Evolutionary conservation across 2,113 vertebrate genomes (phyloP).

Genomic region (Haemorhous mexicanus): DNA sequence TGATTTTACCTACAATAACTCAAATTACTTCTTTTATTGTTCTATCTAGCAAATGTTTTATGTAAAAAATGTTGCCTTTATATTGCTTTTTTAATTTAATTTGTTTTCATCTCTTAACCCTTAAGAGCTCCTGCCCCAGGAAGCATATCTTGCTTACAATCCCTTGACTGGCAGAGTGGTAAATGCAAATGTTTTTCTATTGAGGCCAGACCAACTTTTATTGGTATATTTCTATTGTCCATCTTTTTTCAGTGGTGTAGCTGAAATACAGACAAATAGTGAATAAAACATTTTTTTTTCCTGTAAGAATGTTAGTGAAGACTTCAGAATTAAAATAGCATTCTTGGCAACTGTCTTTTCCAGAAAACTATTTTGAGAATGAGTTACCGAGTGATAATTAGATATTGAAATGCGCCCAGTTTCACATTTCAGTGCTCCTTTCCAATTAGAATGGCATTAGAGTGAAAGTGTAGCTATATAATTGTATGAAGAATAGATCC

Average conservation of each 20-base stretch:
- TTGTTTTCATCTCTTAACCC: constrained; percentile 21
- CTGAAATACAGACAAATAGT: constrained; percentile 14
- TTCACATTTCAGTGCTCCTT: constrained; percentile 80
- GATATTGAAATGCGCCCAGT: constrained; percentile 69
- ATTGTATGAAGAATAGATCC: constrained; percentile 84
- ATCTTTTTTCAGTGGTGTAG: neutral
- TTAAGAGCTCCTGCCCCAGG: neutral
- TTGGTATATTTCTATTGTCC: neutral
- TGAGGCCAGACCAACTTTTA: neutral
- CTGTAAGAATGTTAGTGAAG: neutral
- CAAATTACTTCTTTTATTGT: constrained; percentile 16
- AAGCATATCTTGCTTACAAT: neutral
- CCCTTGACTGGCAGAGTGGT: neutral
- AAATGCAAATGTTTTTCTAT: neutral
- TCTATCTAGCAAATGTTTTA: neutral
- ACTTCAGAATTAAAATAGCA: constrained; percentile 55
- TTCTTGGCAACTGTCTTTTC: constrained; percentile 67
- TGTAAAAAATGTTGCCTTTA: neutral
- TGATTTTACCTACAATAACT: constrained; percentile 19
- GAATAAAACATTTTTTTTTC: constrained; percentile 3
- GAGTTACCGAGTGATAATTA: constrained; percentile 76
- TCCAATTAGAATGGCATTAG: constrained; percentile 83
- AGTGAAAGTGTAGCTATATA: constrained; percentile 75
- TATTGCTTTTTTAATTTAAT: neutral
- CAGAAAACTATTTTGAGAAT: constrained; percentile 73